phyloP scores from a whole-genome alignment of 53 echinoderm and acorn worm species.

The Astropecten irregularis region DNA sequence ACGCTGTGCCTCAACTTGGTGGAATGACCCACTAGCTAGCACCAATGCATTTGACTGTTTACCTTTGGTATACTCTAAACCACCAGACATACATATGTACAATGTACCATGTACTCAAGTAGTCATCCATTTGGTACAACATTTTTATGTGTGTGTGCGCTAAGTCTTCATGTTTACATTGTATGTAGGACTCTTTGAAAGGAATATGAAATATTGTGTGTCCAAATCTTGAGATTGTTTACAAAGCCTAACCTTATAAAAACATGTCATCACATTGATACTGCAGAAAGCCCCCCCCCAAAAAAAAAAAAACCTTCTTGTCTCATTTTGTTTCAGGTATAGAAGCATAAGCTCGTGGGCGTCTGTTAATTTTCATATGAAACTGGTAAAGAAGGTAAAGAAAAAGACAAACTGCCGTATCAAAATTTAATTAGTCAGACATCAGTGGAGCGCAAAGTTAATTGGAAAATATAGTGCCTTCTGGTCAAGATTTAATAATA shows the following conservation, averaged over 20 bases:
- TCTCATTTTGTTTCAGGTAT: background rate
- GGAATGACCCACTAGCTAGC: background rate
- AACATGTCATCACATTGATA: background rate
- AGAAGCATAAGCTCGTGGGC: background rate
- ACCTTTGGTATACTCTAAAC: background rate
- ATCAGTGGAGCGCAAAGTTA: slow-evolving; percentile 48
- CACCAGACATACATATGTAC: background rate
- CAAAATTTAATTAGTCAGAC: slow-evolving; percentile 59
- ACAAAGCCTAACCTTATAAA: slow-evolving; percentile 9
- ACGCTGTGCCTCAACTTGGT: no score
- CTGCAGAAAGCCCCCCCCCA: background rate
- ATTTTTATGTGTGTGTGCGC: background rate
- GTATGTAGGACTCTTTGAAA: background rate
- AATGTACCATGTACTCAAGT: background rate
- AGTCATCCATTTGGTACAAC: background rate
- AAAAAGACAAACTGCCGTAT: slow-evolving; percentile 38
- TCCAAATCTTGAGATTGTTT: slow-evolving; percentile 13
- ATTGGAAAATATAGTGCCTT: slow-evolving; percentile 41
- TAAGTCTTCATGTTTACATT: background rate
- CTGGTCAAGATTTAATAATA: slow-evolving; percentile 43
- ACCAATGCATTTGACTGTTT: background rate
- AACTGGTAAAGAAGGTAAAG: background rate
- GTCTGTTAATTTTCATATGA: background rate
- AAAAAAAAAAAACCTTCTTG: no score
- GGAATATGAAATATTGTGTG: background rate